Base-by-base conservation (phyloP, 92 coral and sea anemone genomes). In the Hydrozoanthus gracilis region DNA sequence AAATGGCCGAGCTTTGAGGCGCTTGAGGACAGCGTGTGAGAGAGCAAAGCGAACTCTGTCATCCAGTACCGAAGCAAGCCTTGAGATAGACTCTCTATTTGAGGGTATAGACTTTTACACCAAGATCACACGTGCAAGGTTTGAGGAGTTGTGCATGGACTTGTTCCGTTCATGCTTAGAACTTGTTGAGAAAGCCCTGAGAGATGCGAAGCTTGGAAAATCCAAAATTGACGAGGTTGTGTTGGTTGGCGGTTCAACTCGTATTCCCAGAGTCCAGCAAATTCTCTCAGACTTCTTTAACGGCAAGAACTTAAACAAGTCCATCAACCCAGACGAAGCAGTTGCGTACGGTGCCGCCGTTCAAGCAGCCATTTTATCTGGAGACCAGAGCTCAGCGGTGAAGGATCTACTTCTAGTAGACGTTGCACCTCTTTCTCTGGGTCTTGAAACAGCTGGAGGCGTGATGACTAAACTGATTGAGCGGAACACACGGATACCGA, bases 291-390 rank as follows among this genome's bases (percentile, higher is more conserved):
- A 51, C 3, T 86, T 15, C 77, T 88, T 93, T 73, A 69, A 60
- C 9, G 87, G 60, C 7, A 76, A 86, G 56, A 92, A 93, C 20
- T 73, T 86, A 54, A 93, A 93, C 86, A 93, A 93, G 87, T 90
- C 93, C 46, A 93, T 93, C 88, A 93, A 93, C 86, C 95, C 95
- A 27, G 95, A 93, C 50, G 96, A 93, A 51, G 96, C 96, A 90
- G 96, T 93, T 9, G 96, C 96, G 20, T 93, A 93, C 87, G 96
- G 96, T 86, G 96, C 96, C 8, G 88, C 96, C 5, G 71, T 66
- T 66, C 71, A 66, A 66, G 71, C 92, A 16, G 95, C 95, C 73
- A 90, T 93, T 78, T 58, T 93, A 16, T 84, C 88, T 65, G 95
- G 95, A 70, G 95, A 93, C 88, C 82, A 87, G 56, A 90, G 91